phyloP scores from a whole-genome alignment of 35 echinoderm and acorn worm genomes.

The Apostichopus californicus region DNA sequence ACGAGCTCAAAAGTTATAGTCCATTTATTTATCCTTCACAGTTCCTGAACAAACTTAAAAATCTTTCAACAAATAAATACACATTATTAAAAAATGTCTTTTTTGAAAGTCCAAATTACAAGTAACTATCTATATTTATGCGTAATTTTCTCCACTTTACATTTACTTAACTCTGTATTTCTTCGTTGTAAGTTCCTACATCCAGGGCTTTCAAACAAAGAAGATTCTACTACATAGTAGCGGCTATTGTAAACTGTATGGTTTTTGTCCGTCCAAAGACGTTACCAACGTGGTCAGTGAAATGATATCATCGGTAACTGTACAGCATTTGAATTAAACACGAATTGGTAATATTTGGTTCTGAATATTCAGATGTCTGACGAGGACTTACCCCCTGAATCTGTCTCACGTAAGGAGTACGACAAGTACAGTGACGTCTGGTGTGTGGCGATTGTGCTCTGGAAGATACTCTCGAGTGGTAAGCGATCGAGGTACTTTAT shows the following conservation, averaged over 20 bases:
- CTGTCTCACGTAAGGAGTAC: background rate
- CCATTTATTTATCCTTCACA: background rate
- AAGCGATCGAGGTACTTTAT: background rate
- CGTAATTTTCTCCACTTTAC: background rate
- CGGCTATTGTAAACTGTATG: too few relatives aligned
- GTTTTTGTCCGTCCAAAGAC: too few relatives aligned
- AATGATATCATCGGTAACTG: too few relatives aligned
- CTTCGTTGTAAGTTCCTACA: background rate
- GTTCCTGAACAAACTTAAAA: background rate
- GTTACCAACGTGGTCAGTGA: too few relatives aligned
- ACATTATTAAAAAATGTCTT: background rate
- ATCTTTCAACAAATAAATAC: background rate
- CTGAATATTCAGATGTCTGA: background rate
- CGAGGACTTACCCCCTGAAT: background rate
- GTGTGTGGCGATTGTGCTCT: background rate
- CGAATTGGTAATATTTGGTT: background rate
- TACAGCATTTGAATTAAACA: background rate
- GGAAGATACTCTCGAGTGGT: constrained; percentile 10
- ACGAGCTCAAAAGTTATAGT: too few relatives aligned
- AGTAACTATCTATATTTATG: background rate
- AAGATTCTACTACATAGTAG: too few relatives aligned
- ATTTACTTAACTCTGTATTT: background rate
- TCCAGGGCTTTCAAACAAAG: too few relatives aligned
- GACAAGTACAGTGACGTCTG: background rate
- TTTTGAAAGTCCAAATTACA: background rate